Conservation (phyloP, 2,888 invertebrate genomes). For the Drosophila flavopinicola region DNA sequence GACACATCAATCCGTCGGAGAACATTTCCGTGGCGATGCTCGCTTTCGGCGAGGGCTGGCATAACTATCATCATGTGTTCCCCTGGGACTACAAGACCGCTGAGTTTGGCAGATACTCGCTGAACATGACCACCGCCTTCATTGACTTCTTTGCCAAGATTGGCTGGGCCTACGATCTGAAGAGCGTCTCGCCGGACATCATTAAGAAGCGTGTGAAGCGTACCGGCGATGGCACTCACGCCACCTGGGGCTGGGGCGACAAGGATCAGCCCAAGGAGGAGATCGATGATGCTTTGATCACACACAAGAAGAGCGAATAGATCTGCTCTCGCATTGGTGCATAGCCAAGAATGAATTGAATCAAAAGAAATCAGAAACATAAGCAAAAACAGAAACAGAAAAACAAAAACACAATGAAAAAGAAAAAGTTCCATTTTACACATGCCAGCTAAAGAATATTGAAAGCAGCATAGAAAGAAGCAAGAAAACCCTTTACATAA, state of each 20-base stretch:
- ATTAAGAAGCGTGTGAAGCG: slow-evolving; percentile 89
- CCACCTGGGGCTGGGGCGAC: slow-evolving; percentile 93
- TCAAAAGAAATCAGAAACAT: slow-evolving; percentile 22
- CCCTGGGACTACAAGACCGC: slow-evolving; percentile 94
- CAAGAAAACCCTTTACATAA: slow-evolving; percentile 62
- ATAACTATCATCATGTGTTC: slow-evolving; percentile 93
- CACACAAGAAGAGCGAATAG: slow-evolving; percentile 86
- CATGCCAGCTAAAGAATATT: slow-evolving; percentile 39
- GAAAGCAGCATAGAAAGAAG: slow-evolving; percentile 29
- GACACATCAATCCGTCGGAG: slow-evolving; percentile 88
- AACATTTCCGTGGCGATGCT: slow-evolving; percentile 87
- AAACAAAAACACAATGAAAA: slow-evolving; percentile 23
- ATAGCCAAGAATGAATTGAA: slow-evolving; percentile 35
- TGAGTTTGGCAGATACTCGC: slow-evolving; percentile 89
- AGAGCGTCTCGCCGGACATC: slow-evolving; percentile 90
- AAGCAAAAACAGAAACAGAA: slow-evolving; percentile 14
- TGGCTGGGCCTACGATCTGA: slow-evolving; percentile 95
- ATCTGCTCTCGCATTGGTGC: slow-evolving; percentile 2
- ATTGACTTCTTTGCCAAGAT: slow-evolving; percentile 92
- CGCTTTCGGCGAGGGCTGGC: slow-evolving; percentile 91
- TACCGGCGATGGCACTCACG: slow-evolving; percentile 90
- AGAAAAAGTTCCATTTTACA: slow-evolving; percentile 50
- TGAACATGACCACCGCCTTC: slow-evolving; percentile 91
- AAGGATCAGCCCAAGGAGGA: slow-evolving; percentile 87
- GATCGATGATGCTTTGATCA: slow-evolving; percentile 86